Evolutionary conservation across 2,888 invertebrate species (phyloP).

Genomic region (Epistrophe eligans): DNA sequence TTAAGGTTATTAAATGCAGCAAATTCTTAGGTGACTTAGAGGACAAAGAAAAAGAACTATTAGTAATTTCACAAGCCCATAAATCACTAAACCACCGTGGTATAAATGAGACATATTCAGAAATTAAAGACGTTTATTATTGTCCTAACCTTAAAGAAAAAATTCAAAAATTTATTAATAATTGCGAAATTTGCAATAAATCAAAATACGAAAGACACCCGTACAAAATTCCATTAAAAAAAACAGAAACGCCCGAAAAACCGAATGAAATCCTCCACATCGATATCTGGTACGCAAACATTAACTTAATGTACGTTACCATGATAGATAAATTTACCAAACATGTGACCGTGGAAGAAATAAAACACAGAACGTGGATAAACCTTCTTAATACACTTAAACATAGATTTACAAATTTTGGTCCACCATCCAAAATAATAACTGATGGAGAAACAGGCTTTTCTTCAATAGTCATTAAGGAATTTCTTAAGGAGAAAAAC

Average conservation of each 20-base stretch:
- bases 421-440: neutral
- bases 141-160: too few relatives aligned
- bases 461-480: neutral
- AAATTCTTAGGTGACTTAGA: too few relatives aligned
- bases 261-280: constrained; percentile 3
- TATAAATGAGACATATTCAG: too few relatives aligned
- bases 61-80: too few relatives aligned
- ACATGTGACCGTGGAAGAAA: neutral
- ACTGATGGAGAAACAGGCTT: neutral
- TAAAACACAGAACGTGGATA: neutral
- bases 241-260: constrained; percentile 2
- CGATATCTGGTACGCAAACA: neutral
- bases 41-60: too few relatives aligned
- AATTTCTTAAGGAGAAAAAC: neutral
- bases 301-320: neutral
- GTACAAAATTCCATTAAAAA: too few relatives aligned
- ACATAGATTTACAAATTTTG: neutral
- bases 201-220: too few relatives aligned
- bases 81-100: too few relatives aligned
- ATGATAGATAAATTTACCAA: neutral
- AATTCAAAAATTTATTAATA: too few relatives aligned
- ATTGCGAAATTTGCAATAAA: too few relatives aligned
- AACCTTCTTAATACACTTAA: neutral
- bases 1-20: too few relatives aligned
- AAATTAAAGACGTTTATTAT: too few relatives aligned